These are phyloP conservation scores for Sceloporus undulatus DNA, from an alignment of 2,113 vertebrate species.

Conservation along the genomic window DNA sequence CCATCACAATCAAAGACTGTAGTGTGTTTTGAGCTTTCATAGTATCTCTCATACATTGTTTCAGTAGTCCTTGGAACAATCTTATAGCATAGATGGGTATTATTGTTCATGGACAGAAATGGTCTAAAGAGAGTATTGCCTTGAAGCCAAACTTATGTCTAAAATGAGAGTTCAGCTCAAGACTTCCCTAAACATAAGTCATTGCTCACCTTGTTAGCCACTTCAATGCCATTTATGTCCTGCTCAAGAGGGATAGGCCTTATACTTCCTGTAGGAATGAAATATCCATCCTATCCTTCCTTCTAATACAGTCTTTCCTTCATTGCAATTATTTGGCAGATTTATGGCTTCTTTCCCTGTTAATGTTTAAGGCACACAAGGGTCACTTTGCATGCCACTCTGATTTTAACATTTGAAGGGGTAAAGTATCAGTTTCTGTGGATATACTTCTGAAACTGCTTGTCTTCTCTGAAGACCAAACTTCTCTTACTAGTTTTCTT, in stretches of 20 bases:
- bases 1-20: neutral
- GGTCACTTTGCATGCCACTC: neutral
- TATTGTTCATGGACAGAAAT: neutral
- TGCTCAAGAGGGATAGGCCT: neutral
- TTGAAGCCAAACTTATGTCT: neutral
- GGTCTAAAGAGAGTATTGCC: neutral
- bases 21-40: constrained; percentile 2
- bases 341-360: neutral
- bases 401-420: neutral
- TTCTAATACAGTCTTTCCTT: neutral
- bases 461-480: too few species aligned
- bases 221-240: too few species aligned
- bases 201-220: neutral
- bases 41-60: neutral
- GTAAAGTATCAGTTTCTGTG: neutral
- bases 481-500: neutral
- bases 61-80: neutral
- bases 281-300: neutral
- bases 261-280: neutral
- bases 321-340: neutral
- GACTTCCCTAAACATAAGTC: neutral
- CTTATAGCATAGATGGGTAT: neutral
- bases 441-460: neutral
- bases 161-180: neutral
- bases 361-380: neutral